Evolutionary conservation across 2,113 vertebrate species (phyloP).

Genomic region (Sapajus apella): DNA sequence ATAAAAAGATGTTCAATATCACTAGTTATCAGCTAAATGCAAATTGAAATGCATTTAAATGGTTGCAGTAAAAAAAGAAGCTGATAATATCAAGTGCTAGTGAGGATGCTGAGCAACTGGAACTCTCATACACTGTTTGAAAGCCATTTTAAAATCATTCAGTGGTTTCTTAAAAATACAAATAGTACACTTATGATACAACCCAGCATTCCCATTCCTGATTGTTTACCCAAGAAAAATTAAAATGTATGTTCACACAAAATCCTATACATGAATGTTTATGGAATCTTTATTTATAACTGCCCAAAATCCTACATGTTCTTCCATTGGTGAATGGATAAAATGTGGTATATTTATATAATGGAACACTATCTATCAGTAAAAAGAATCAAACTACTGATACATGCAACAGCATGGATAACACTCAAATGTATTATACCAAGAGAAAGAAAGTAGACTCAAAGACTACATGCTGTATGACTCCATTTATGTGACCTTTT

Average conservation of each 20-base stretch:
- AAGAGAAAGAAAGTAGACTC: neutral
- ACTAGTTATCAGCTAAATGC: neutral
- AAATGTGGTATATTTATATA: neutral
- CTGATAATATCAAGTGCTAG: neutral
- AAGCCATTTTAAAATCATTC: neutral
- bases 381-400: neutral
- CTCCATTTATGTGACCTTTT: neutral
- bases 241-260: neutral
- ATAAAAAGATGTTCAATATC: neutral
- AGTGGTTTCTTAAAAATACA: neutral
- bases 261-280: neutral
- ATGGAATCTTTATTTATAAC: neutral
- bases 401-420: neutral
- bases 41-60: neutral
- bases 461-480: neutral
- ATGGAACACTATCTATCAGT: neutral
- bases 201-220: neutral
- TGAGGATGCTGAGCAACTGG: neutral
- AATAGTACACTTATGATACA: neutral
- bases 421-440: neutral
- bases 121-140: neutral
- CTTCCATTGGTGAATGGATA: neutral
- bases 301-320: neutral
- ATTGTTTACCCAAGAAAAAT: neutral
- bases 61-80: neutral